Percentiles rank a stretch among this genome's conserved stretches.
Evolutionary conservation across 2,888 invertebrate species (phyloP).

Genomic region (Hydrotaea cyrtoneurina): DNA sequence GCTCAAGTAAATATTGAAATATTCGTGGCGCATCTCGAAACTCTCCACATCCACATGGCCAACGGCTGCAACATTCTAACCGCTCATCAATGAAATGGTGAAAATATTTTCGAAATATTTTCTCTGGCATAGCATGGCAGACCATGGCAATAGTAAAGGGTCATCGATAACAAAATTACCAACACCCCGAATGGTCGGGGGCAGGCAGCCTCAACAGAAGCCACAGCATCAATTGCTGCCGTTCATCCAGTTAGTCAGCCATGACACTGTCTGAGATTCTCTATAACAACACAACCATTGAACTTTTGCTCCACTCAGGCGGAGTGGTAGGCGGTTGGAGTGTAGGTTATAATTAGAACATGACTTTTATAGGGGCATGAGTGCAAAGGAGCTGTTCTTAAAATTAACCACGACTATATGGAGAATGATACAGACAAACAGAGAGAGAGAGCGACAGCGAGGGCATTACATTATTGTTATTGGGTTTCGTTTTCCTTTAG

Average conservation of each 20-base stretch:
- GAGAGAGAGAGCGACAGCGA: too few species aligned
- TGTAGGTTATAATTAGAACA: conserved; percentile 28
- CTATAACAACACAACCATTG: not conserved
- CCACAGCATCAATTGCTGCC: conserved; percentile 6
- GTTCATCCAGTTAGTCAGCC: not conserved
- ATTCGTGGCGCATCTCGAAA: not conserved
- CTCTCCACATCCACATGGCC: not conserved
- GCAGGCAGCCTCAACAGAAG: not conserved
- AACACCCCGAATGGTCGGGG: too few species aligned
- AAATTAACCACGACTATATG: not conserved
- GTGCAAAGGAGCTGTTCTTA: not conserved
- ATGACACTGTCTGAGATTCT: not conserved
- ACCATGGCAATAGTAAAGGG: not conserved
- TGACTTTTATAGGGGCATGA: conserved; percentile 1
- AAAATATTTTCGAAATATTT: conserved; percentile 8
- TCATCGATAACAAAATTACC: conserved; percentile 7
- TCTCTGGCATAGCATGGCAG: not conserved
- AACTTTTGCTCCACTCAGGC: not conserved
- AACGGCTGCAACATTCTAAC: not conserved
- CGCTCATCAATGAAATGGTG: conserved; percentile 24
- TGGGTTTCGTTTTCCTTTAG: not conserved
- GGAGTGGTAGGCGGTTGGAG: not conserved
- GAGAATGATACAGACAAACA: too few species aligned
- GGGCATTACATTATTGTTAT: too few species aligned
- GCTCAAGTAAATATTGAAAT: not conserved